phyloP scores from a whole-genome alignment of 1,140 invertebrate species.

The Teleopsis dalmanni region DNA sequence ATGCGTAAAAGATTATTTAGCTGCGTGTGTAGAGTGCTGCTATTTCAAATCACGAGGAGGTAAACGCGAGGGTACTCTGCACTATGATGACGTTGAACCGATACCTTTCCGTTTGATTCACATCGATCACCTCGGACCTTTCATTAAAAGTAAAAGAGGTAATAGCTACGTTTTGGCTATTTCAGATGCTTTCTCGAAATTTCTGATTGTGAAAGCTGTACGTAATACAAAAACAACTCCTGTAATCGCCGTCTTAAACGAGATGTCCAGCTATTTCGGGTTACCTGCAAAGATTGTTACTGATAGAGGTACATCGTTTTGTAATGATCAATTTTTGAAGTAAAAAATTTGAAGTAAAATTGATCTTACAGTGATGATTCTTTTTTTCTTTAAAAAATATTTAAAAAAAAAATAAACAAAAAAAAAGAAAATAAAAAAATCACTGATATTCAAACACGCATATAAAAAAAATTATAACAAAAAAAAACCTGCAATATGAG shows the following conservation, averaged over 20 bases:
- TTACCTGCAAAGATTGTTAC: conserved; percentile 24
- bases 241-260: conserved; percentile 8
- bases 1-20: conserved; percentile 18
- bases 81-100: conserved; percentile 25
- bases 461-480: too few species aligned
- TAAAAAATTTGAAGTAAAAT: too few species aligned
- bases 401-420: too few species aligned
- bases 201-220: conserved; percentile 9
- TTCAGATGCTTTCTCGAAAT: conserved; percentile 32
- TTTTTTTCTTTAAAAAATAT: too few species aligned
- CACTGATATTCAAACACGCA: too few species aligned
- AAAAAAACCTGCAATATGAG: too few species aligned
- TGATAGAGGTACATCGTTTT: conserved; percentile 26
- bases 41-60: conserved; percentile 14
- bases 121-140: conserved; percentile 30
- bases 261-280: neutral
- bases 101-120: conserved; percentile 26
- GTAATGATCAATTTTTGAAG: too few species aligned
- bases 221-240: conserved; percentile 17
- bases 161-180: conserved; percentile 46
- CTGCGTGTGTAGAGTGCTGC: conserved; percentile 22
- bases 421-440: too few species aligned
- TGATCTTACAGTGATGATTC: too few species aligned
- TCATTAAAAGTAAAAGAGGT: conserved; percentile 22
- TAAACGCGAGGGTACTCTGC: conserved; percentile 20